Evolutionary conservation across 1,140 invertebrate species (phyloP), one percentile per base, ranked within the genome.

Genomic region (Palaemon carinicauda): DNA sequence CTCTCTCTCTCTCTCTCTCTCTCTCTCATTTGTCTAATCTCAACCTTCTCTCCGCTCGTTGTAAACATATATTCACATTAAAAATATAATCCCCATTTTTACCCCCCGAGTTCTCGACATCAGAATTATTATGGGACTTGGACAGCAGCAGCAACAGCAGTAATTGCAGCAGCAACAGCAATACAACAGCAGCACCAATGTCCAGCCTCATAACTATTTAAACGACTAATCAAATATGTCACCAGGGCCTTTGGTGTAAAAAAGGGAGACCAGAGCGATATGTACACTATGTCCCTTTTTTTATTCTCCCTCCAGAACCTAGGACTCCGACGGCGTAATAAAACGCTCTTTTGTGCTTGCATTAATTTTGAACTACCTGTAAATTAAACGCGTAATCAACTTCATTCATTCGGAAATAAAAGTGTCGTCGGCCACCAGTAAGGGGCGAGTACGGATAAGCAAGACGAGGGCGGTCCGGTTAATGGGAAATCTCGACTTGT

Each of bases 281-380:
- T 75, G 33, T 50, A 33, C 33, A 75, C 33, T n/a, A 50, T 12
- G 10, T 12, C 41, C 51, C 50, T 50, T 75, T 75, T 27, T 27
- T n/a, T n/a, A n/a, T n/a, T n/a, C n/a, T 33, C 14, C 73, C 73
- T 27, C 14, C 17, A 75, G 17, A 21, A n/a, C 14, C 33, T 19
- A 21, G 51, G 24, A 50, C 73, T 50, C 51, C 19, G 29, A 33
- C 73, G 12, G 19, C 33, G 73, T 75, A 75, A 75, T 75, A 24
- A 24, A n/a, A 41, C 41, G 71, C 71, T 83, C 81, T 83, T 83
- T 83, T 83, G 81, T 83, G 73, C 71, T 29, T 27, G 69, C 52
- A 83, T 83, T 85, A 78, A 85, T 85, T 85, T 85, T 85, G 74
- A 60, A 85, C 82, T 69, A 85, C 54, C 82, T 78, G 82, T 85